Evolutionary conservation across 2,113 vertebrate species (phyloP).

Genomic region (Chrysemys picta): DNA sequence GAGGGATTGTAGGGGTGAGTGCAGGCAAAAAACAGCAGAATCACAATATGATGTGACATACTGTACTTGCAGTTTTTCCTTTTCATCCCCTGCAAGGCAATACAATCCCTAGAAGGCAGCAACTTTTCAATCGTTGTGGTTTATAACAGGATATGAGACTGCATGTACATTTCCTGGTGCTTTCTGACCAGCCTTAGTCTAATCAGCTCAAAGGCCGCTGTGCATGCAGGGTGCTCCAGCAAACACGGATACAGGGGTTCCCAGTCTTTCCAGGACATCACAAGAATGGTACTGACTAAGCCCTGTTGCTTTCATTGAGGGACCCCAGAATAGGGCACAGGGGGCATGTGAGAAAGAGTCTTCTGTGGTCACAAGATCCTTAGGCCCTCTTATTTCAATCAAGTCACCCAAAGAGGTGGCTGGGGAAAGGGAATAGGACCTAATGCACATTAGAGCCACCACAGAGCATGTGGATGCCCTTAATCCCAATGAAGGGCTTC

Average conservation of each 20-base stretch:
- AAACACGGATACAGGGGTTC: too few relatives aligned
- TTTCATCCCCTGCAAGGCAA: rapidly evolving
- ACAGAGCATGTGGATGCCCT: too few relatives aligned
- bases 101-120: rapidly evolving
- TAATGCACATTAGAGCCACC: neutral
- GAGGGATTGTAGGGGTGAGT: rapidly evolving
- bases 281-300: neutral
- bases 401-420: neutral
- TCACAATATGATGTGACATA: rapidly evolving
- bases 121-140: rapidly evolving
- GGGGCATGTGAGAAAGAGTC: too few relatives aligned
- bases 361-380: too few relatives aligned
- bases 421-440: too few relatives aligned
- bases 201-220: rapidly evolving
- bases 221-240: rapidly evolving
- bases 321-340: neutral
- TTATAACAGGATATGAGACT: rapidly evolving
- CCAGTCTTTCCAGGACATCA: neutral
- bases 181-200: rapidly evolving
- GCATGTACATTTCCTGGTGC: rapidly evolving
- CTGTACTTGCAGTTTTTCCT: rapidly evolving
- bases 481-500: too few relatives aligned
- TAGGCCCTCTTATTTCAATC: too few relatives aligned
- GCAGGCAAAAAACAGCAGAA: neutral
- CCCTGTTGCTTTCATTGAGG: too few relatives aligned